Percentiles rank a stretch among this genome's conserved stretches.
Conservation (phyloP, 2,888 invertebrate genomes). For the Congeria kusceri region DNA sequence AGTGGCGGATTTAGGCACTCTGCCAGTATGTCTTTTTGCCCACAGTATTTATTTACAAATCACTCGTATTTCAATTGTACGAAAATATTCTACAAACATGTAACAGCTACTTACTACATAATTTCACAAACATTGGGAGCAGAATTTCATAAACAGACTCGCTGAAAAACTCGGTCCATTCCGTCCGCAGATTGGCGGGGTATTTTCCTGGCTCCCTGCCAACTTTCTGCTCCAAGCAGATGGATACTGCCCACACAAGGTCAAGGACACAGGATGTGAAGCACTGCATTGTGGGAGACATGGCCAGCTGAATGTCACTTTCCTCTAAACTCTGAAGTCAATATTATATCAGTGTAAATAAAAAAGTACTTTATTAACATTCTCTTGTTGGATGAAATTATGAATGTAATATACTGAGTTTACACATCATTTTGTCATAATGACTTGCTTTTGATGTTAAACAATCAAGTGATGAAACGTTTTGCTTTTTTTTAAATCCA, state of each 20-base stretch:
- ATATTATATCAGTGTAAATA: too few relatives aligned
- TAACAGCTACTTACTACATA: conserved; percentile 77
- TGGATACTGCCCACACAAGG: conserved; percentile 82
- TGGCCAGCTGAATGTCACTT: conserved; percentile 41
- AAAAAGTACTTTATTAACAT: too few relatives aligned
- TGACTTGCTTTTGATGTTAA: too few relatives aligned
- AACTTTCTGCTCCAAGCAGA: conserved; percentile 77
- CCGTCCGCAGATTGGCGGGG: conserved; percentile 87
- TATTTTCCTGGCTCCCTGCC: conserved; percentile 47
- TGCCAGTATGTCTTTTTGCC: too few relatives aligned
- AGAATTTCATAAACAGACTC: conserved; percentile 88
- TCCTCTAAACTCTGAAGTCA: conserved; percentile 64
- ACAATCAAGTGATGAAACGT: too few relatives aligned
- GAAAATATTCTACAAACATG: neutral
- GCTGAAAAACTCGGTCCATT: conserved; percentile 93
- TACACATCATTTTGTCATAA: too few relatives aligned
- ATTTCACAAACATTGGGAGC: conserved; percentile 87
- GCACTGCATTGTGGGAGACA: conserved; percentile 56
- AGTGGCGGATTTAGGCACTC: too few relatives aligned
- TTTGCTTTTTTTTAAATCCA: too few relatives aligned
- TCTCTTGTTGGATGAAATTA: too few relatives aligned
- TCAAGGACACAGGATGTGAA: conserved; percentile 69
- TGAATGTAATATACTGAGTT: too few relatives aligned
- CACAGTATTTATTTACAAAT: too few relatives aligned
- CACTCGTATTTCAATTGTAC: too few relatives aligned